phyloP scores from a whole-genome alignment of 2,888 invertebrate genomes.

The Ectemnius lituratus region DNA sequence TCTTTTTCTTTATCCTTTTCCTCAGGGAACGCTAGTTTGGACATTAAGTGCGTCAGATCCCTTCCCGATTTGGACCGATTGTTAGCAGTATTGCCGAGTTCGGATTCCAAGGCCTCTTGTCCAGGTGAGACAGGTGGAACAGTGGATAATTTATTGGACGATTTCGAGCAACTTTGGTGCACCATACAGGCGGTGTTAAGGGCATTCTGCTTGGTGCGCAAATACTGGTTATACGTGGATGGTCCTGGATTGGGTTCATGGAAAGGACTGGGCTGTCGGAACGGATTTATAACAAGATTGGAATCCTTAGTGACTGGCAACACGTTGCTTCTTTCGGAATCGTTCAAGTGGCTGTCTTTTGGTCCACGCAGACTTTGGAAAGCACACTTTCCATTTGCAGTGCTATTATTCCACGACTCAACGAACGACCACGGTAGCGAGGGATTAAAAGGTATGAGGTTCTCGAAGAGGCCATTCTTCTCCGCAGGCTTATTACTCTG shows the following conservation, averaged over 20 bases:
- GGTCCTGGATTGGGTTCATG: constrained; percentile 68
- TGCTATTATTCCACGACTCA: constrained; percentile 59
- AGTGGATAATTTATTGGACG: constrained; percentile 30
- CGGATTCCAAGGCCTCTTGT: constrained; percentile 34
- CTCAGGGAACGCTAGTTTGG: constrained; percentile 68
- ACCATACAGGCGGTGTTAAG: constrained; percentile 60
- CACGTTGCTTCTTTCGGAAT: constrained; percentile 40
- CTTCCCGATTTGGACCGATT: constrained; percentile 28
- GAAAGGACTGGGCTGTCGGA: constrained; percentile 60
- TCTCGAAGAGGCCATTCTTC: constrained; percentile 51
- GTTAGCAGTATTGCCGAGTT: constrained; percentile 25
- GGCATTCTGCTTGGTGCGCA: constrained; percentile 35
- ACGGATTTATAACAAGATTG: constrained; percentile 57
- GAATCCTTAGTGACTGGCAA: constrained; percentile 29
- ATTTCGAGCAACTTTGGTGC: constrained; percentile 59
- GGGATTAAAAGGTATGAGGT: constrained; percentile 53
- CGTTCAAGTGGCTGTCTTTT: constrained; percentile 45
- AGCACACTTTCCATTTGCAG: constrained; percentile 46
- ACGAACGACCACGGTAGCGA: constrained; percentile 59
- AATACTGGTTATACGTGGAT: constrained; percentile 58
- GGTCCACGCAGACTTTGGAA: constrained; percentile 50
- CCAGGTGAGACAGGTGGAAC: constrained; percentile 15
- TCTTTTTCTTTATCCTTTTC: constrained; percentile 63
- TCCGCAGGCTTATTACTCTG: constrained; percentile 29
- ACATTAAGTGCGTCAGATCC: constrained; percentile 66